These are phyloP conservation scores for Fringilla coelebs DNA, from an alignment of 2,797 vertebrate genomes.

Conservation along the genomic window DNA sequence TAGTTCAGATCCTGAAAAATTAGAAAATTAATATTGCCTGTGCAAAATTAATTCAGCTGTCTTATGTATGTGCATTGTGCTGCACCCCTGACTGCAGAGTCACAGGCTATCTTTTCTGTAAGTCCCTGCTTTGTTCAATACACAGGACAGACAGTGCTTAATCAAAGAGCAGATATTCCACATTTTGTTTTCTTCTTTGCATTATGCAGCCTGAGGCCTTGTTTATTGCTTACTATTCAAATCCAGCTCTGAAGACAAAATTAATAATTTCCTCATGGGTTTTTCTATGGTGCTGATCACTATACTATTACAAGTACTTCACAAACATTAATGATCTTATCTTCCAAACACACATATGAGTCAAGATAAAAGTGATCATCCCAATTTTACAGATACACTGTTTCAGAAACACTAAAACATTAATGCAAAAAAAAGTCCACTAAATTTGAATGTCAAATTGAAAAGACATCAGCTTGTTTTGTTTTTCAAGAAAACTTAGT, in stretches of 20 bases:
- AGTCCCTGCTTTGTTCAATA: neutral
- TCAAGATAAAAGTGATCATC: constrained; percentile 33
- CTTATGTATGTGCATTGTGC: neutral
- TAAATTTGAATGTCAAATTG: constrained; percentile 36
- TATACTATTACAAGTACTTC: constrained; percentile 34
- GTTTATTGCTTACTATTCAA: constrained; percentile 60
- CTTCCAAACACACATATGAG: constrained; percentile 27
- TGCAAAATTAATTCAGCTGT: neutral
- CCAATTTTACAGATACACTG: constrained; percentile 30
- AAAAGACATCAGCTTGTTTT: neutral
- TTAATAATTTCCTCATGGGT: constrained; percentile 62
- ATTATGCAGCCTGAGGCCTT: constrained; percentile 28
- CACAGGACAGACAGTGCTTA: constrained; percentile 11
- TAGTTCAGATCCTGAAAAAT: neutral
- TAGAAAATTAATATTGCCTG: neutral
- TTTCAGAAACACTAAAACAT: neutral
- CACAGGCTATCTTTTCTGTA: neutral
- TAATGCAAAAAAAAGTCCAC: constrained; percentile 18
- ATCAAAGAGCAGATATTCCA: constrained; percentile 25
- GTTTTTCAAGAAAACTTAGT: constrained; percentile 12
- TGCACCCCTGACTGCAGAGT: neutral
- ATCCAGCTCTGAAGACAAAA: constrained; percentile 46
- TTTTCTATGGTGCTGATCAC: constrained; percentile 49
- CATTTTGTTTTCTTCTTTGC: constrained; percentile 30
- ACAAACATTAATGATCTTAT: constrained; percentile 49